Conservation (phyloP, 1,140 invertebrate genomes). For the Neuroterus valhalla region DNA sequence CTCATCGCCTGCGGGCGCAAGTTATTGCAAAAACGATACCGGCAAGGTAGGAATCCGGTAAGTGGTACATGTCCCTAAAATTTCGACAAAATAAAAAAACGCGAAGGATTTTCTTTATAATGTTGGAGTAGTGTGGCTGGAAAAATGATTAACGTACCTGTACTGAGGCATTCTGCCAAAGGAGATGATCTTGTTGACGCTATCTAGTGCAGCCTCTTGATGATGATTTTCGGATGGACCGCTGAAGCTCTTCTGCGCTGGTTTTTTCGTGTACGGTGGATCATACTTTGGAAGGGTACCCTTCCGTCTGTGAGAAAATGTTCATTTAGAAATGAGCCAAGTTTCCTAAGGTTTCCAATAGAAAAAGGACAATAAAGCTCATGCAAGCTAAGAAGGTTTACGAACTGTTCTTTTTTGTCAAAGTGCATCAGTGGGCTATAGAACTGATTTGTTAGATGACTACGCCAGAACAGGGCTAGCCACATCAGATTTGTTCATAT, state of each 20-base stretch:
- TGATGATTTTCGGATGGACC: constrained; percentile 75
- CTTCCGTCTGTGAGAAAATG: constrained; percentile 81
- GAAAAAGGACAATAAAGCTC: constrained; percentile 60
- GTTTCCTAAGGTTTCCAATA: constrained; percentile 40
- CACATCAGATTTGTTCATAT: neutral
- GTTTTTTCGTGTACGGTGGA: constrained; percentile 89
- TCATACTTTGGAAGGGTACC: constrained; percentile 91
- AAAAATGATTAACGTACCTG: constrained; percentile 77
- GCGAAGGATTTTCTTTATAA: neutral
- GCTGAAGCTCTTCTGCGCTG: constrained; percentile 83
- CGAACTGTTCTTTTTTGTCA: constrained; percentile 20
- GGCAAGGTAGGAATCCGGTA: too few species aligned
- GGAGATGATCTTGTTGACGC: constrained; percentile 85
- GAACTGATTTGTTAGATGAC: constrained; percentile 31
- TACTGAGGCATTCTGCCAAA: constrained; percentile 88
- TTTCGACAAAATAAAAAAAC: neutral
- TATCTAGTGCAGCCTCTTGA: constrained; percentile 84
- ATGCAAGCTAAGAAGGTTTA: constrained; percentile 56
- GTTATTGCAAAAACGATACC: too few species aligned
- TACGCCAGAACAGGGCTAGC: neutral
- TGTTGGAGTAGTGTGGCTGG: constrained; percentile 11
- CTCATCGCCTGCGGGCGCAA: too few species aligned
- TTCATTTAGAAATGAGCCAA: constrained; percentile 52
- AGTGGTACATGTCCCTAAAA: neutral
- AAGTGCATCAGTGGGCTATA: constrained; percentile 29